Evolutionary conservation across 1,140 invertebrate genomes (phyloP).

Genomic region (Metaphire vulgaris): DNA sequence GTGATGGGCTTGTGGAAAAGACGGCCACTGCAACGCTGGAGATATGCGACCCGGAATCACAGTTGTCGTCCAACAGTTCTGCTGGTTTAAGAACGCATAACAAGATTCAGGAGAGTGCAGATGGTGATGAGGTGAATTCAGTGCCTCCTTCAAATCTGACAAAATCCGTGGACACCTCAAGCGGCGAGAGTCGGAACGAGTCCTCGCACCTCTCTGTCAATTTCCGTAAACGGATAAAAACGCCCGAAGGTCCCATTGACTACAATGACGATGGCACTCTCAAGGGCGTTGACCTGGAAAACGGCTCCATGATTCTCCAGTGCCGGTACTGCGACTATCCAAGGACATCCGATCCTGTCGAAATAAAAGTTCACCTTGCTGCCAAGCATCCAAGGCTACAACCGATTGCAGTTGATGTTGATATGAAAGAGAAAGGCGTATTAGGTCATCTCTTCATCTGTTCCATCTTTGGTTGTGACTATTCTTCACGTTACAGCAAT

Average conservation of each 20-base stretch:
- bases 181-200: not conserved
- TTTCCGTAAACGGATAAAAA: not conserved
- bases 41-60: not conserved
- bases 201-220: not conserved
- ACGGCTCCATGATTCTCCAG: not conserved
- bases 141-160: not conserved
- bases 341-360: not conserved
- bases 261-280: not conserved
- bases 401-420: slow-evolving; percentile 11
- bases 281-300: not conserved
- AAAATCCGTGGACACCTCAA: not conserved
- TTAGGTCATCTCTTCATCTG: slow-evolving; percentile 1
- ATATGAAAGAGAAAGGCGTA: not conserved
- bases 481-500: not conserved
- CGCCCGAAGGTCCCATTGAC: not conserved
- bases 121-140: not conserved
- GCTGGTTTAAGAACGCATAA: not conserved
- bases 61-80: not conserved
- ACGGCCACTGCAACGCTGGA: too few relatives aligned
- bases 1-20: too few relatives aligned
- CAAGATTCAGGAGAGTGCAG: not conserved
- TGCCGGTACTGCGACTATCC: slow-evolving; percentile 20
- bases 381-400: not conserved
- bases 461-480: slow-evolving; percentile 12
- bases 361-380: slow-evolving; percentile 17